These are phyloP conservation scores for Hymenopus coronatus DNA, from an alignment of 2,888 invertebrate species.

Conservation along the genomic window DNA sequence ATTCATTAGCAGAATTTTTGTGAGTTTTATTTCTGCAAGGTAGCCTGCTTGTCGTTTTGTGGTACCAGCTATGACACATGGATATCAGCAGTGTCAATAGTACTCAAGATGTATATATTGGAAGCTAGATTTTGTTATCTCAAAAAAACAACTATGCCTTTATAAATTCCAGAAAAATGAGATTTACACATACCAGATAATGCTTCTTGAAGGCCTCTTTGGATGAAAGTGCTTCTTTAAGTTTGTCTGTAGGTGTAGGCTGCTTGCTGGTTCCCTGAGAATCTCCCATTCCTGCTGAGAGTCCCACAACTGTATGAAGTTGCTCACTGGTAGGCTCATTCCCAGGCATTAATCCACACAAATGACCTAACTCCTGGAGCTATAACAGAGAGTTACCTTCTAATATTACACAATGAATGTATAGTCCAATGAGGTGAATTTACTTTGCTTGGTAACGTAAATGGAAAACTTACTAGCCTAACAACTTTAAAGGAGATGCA, in stretches of 20 bases:
- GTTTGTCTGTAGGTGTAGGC: slow-evolving; percentile 71
- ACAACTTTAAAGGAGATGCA: too few species aligned
- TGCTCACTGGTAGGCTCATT: slow-evolving; percentile 80
- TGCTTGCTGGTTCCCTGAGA: slow-evolving; percentile 49
- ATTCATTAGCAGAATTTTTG: too few species aligned
- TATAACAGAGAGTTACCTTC: slow-evolving; percentile 44
- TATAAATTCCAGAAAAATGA: not conserved
- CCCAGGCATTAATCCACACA: slow-evolving; percentile 89
- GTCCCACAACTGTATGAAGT: slow-evolving; percentile 82
- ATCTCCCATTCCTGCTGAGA: slow-evolving; percentile 90
- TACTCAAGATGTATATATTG: too few species aligned
- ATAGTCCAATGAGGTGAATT: not conserved
- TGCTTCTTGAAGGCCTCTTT: slow-evolving; percentile 85
- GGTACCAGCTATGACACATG: too few species aligned
- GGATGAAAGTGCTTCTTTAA: slow-evolving; percentile 88
- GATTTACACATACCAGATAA: slow-evolving; percentile 61
- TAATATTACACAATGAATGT: not conserved
- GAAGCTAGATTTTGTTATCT: too few species aligned
- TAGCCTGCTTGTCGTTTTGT: too few species aligned
- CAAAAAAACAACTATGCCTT: too few species aligned
- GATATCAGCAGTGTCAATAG: too few species aligned
- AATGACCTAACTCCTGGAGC: slow-evolving; percentile 79
- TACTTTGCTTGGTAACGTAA: too few species aligned
- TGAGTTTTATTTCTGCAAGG: too few species aligned
- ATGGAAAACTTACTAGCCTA: too few species aligned